Conservation (phyloP, 2,888 invertebrate species). For the Rhingia rostrata region DNA sequence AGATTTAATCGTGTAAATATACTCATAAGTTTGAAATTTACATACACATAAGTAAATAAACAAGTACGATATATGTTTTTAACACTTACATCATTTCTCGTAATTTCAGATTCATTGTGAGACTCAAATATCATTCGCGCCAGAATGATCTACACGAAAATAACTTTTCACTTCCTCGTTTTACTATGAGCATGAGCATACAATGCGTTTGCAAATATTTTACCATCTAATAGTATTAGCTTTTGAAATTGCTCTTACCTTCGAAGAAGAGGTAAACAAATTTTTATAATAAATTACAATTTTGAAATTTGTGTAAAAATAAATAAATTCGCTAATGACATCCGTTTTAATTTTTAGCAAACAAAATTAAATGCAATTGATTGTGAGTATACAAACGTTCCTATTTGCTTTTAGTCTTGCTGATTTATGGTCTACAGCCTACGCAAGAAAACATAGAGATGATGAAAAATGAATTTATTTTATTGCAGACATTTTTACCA, state of each 20-base stretch:
- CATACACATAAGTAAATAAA: too few relatives aligned
- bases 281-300: neutral
- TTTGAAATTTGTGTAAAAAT: neutral
- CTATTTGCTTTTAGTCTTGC: too few relatives aligned
- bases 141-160: constrained; percentile 36
- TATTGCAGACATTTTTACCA: constrained; percentile 75
- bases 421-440: too few relatives aligned
- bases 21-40: too few relatives aligned
- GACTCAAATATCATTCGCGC: neutral
- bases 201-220: constrained; percentile 46
- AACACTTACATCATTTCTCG: neutral
- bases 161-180: neutral
- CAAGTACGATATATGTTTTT: too few relatives aligned
- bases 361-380: constrained; percentile 28
- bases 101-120: constrained; percentile 8
- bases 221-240: constrained; percentile 27
- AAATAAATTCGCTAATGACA: neutral
- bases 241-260: constrained; percentile 32
- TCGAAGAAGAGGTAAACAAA: constrained; percentile 34
- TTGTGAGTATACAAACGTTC: constrained; percentile 38
- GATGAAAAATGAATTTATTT: neutral
- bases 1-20: too few relatives aligned
- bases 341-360: constrained; percentile 13
- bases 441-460: too few relatives aligned
- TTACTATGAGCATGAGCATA: constrained; percentile 53